A percentile compares a stretch with the other conserved stretches of the same genome.
These are phyloP conservation scores for Zaprionus lachaisei DNA, from an alignment of 1,140 invertebrate species.

Conservation along the genomic window DNA sequence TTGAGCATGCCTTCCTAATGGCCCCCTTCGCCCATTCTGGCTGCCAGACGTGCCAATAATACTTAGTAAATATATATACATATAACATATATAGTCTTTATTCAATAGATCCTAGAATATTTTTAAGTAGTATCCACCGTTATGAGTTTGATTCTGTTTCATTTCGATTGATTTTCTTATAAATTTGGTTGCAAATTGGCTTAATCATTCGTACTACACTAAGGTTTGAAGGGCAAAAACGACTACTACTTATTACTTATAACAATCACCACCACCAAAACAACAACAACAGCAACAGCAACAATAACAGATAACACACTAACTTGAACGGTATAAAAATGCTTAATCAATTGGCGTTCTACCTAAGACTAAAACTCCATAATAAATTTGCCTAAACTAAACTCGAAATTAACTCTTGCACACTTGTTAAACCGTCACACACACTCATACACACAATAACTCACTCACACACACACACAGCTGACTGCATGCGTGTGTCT, in stretches of 20 bases:
- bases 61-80: constrained; percentile 13
- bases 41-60: constrained; percentile 9
- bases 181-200: constrained; percentile 67
- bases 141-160: constrained; percentile 8
- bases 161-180: constrained; percentile 4
- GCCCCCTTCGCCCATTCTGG: constrained; percentile 16
- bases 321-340: constrained; percentile 21
- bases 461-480: constrained; percentile 9
- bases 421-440: constrained; percentile 13
- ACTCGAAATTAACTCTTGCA: constrained; percentile 19
- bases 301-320: constrained; percentile 30
- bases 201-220: constrained; percentile 29
- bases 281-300: background rate
- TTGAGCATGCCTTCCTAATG: constrained; percentile 47
- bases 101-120: constrained; percentile 19
- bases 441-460: constrained; percentile 24
- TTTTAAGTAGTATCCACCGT: constrained; percentile 17
- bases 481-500: constrained; percentile 59
- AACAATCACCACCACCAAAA: constrained; percentile 24
- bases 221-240: constrained; percentile 40
- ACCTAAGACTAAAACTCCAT: constrained; percentile 12
- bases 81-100: constrained; percentile 8
- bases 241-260: constrained; percentile 16
- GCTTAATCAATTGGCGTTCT: constrained; percentile 32
- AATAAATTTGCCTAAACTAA: constrained; percentile 13